Base-by-base conservation (phyloP, 1,140 invertebrate species). In the Aethina tumida region DNA sequence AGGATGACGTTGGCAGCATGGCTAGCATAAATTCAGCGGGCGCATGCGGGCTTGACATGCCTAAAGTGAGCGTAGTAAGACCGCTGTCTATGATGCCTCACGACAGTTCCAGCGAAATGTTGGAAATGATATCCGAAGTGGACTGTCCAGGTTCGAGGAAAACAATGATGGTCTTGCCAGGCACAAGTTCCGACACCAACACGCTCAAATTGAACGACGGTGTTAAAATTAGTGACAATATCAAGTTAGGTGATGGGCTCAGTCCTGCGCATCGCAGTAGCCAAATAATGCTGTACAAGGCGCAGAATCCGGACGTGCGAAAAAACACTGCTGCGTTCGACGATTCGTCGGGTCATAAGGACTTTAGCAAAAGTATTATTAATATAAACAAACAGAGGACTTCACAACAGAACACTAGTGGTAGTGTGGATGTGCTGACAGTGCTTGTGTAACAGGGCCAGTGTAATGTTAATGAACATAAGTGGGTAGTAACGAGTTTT, bases 311-410 rank as follows among this genome's bases (percentile, higher is more conserved):
- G 18, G 82, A 85, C 56, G 77, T 82, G 53, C 70, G 79, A 40
- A 85, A 84, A 59, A 83, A 84, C 60, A 83, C 80, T 9, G 79
- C 80, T 34, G 78, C 79, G 22, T 71, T 71, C 41, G 75, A 78
- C 49, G 79, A 81, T 55, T 71, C 70, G 10, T 66, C 66, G 22
- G 66, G 74, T 6, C 74, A 79, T 51, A 86, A 85, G 65, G 81
- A 84, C 50, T 83, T 84, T 62, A 79, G 71, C 43, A 84, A 85
- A 62, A 77, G 79, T 45, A 69, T 76, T 57, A 68, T 79, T 45
- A 66, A 66, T 58, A 45, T 66, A 33, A 65, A 61, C 51, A 63
- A 60, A 37, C 58, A 58, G 37, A 55, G 59, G 53, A 61, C 59
- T 54, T 52, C 50, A 27, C 50, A 55, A 45, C 35, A 46, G 30